Base-by-base conservation (phyloP, 2,888 invertebrate species). In the Xanthia togata region DNA sequence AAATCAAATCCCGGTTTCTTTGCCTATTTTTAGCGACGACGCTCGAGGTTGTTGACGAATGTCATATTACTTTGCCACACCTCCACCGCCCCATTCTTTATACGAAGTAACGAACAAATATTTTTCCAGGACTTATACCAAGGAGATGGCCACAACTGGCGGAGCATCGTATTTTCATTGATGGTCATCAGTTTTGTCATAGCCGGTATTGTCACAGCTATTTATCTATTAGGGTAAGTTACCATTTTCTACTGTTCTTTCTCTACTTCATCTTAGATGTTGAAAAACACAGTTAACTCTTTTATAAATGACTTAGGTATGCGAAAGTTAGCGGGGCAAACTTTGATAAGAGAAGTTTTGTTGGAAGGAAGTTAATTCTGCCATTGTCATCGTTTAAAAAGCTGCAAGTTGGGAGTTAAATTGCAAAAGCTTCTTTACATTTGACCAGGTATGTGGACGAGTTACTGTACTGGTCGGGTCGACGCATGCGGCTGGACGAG, bases 61-160 rank as follows among this genome's bases (percentile, higher is more conserved):
- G 79, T 84, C 81, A 81, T 83, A 83, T 73, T 62, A 44, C 17
- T 74, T 62, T 20, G 62, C 62, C 74, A 74, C 62, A 55, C 62
- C 67, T 80, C 64, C 23, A 60, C 53, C 68, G 47, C 23, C 4
- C 8, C 35, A 75, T 75, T 75, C 50, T 65, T 79, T 17, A 82
- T 57, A 75, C 70, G 64, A 31, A 59, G 57, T 59, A 71, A 73
- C 47, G 20, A 67, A 72, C 57, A 70, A 70, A 77, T 83, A 41
- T 81, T 77, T 78, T 85, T 87, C 41, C 96, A 98, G 98, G 98
- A 98, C 94, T 97, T 98, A 94, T 98, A 98, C 94, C 97, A 97
- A 86, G 98, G 97, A 89, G 98, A 98, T 94, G 98, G 98, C 85
- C 98, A 98, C 97, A 98, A 98, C 95, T 98, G 98, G 98, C 97